Evolutionary conservation across 2,888 invertebrate species (phyloP).

Genomic region (Pristionchus arcanus): DNA sequence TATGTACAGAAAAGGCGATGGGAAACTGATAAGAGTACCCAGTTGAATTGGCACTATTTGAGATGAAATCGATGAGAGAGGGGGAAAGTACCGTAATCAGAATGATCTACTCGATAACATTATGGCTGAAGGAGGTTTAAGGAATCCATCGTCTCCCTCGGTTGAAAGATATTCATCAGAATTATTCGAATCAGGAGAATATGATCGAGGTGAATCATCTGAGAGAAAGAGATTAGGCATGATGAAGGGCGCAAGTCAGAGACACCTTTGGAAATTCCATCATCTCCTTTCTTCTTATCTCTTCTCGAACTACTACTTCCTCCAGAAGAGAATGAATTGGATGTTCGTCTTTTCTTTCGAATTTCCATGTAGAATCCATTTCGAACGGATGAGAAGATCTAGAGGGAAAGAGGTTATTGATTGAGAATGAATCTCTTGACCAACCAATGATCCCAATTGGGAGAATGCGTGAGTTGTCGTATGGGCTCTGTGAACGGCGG

Average conservation of each 20-base stretch:
- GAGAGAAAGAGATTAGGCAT: neutral
- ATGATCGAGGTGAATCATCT: conserved; percentile 53
- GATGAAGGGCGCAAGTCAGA: no score
- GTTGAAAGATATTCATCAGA: conserved; percentile 27
- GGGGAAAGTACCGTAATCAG: conserved; percentile 42
- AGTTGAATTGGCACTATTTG: conserved; percentile 4
- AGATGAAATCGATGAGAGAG: neutral
- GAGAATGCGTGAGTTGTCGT: conserved; percentile 73
- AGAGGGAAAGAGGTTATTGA: conserved; percentile 49
- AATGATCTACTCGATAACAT: conserved; percentile 50
- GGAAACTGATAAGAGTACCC: neutral
- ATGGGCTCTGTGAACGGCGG: conserved; percentile 74
- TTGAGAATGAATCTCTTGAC: neutral
- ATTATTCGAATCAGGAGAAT: conserved; percentile 40
- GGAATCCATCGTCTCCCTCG: conserved; percentile 54
- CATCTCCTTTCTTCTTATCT: conserved; percentile 56
- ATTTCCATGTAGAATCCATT: conserved; percentile 71
- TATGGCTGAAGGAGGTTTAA: conserved; percentile 49
- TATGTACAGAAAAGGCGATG: conserved; percentile 7
- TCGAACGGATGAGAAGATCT: conserved; percentile 71
- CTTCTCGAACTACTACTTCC: conserved; percentile 57
- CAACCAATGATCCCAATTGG: conserved; percentile 72
- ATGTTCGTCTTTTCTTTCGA: conserved; percentile 65
- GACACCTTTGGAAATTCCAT: conserved; percentile 17
- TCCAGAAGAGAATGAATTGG: conserved; percentile 64